These are phyloP conservation scores for Varroa destructor DNA, from an alignment of 1,140 invertebrate genomes.

Conservation along the genomic window DNA sequence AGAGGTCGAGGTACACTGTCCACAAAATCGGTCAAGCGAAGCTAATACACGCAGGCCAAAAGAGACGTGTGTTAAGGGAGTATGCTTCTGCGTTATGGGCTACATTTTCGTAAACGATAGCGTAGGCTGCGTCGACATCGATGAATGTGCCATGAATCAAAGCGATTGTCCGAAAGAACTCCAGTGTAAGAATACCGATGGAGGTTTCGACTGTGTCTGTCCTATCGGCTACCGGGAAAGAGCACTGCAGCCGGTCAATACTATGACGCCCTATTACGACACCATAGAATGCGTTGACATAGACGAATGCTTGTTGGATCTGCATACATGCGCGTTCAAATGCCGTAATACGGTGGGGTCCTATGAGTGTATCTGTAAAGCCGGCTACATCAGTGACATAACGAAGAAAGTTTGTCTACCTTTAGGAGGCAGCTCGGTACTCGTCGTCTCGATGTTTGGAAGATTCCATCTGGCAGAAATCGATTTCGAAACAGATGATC, in stretches of 20 bases:
- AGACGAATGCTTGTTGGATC: neutral
- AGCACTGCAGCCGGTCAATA: neutral
- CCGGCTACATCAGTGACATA: constrained; percentile 35
- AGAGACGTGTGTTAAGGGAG: neutral
- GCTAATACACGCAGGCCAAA: no score
- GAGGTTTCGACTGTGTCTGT: neutral
- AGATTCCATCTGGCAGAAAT: neutral
- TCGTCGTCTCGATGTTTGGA: neutral
- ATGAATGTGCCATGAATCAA: constrained; percentile 40
- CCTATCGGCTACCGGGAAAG: neutral
- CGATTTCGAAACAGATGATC: neutral
- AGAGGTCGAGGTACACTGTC: no score
- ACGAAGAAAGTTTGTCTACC: constrained; percentile 13
- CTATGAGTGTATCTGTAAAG: constrained; percentile 39
- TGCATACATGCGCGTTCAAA: constrained; percentile 19
- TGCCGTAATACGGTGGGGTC: constrained; percentile 40
- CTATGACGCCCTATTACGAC: neutral
- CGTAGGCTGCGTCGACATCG: constrained; percentile 36
- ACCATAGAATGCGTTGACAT: neutral
- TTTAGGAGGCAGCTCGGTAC: neutral
- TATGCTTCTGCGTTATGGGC: neutral
- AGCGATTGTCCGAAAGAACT: constrained; percentile 37
- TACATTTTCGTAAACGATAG: neutral
- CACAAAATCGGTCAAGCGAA: no score
- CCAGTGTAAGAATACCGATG: neutral